Conservation (phyloP, 2,888 invertebrate genomes). For the Rhagophthalmus giganteus region DNA sequence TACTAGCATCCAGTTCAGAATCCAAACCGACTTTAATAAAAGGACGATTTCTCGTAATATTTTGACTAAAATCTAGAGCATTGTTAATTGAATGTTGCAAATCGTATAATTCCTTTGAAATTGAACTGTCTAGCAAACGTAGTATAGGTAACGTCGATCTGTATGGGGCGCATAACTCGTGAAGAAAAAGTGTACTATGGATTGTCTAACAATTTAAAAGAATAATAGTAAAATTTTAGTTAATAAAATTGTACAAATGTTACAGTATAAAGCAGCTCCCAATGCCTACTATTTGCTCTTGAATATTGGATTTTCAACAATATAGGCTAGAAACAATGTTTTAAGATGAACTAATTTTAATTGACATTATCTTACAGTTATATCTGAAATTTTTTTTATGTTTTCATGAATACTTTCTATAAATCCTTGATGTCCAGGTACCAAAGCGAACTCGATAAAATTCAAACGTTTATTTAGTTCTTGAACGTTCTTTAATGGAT, state of each 20-base stretch:
- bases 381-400: constrained; percentile 64
- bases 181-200: constrained; percentile 68
- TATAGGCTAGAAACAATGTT: constrained; percentile 58
- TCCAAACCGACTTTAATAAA: constrained; percentile 77
- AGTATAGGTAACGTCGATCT: constrained; percentile 59
- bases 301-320: constrained; percentile 66
- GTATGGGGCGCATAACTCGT: constrained; percentile 64
- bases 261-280: constrained; percentile 73
- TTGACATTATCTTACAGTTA: constrained; percentile 59
- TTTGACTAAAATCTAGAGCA: constrained; percentile 71
- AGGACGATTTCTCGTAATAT: constrained; percentile 66
- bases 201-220: constrained; percentile 71
- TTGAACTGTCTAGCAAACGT: constrained; percentile 55
- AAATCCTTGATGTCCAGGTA: constrained; percentile 64
- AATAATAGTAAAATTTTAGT: too few species aligned
- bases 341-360: background rate
- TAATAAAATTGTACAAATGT: constrained; percentile 44
- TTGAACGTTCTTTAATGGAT: constrained; percentile 67
- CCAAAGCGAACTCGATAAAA: constrained; percentile 69
- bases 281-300: constrained; percentile 66
- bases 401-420: constrained; percentile 65
- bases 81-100: constrained; percentile 72
- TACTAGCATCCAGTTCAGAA: constrained; percentile 73
- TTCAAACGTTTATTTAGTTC: constrained; percentile 67
- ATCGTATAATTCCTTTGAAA: constrained; percentile 59